phyloP scores from a whole-genome alignment of 2,888 invertebrate genomes.

The Rotaria socialis region DNA sequence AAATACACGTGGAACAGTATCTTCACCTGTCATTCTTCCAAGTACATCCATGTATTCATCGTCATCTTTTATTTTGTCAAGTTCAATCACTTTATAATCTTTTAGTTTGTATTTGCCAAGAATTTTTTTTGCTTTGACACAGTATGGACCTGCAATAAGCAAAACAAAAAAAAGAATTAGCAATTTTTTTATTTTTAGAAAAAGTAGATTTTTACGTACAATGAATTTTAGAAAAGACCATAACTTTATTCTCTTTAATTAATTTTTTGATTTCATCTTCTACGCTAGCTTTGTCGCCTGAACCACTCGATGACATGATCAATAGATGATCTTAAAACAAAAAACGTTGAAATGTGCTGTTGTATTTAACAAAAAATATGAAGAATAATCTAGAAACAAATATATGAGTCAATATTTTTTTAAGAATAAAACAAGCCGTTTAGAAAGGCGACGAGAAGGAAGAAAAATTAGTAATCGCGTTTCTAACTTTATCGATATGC shows the following conservation, averaged over 20 bases:
- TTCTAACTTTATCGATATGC: too few relatives aligned
- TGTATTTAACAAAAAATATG: neutral
- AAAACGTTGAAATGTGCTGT: too few relatives aligned
- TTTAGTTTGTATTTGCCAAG: constrained; percentile 50
- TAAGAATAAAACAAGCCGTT: neutral
- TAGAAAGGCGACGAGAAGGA: too few relatives aligned
- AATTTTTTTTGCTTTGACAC: constrained; percentile 81
- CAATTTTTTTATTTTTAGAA: neutral
- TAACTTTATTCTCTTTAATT: constrained; percentile 68
- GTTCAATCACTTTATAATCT: constrained; percentile 71
- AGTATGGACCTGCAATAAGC: constrained; percentile 67
- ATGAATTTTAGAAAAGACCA: constrained; percentile 81
- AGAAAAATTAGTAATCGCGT: too few relatives aligned
- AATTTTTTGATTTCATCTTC: constrained; percentile 49
- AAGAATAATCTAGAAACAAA: neutral
- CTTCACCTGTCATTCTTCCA: constrained; percentile 74
- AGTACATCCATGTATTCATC: constrained; percentile 75
- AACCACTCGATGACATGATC: neutral
- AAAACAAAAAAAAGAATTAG: constrained; percentile 69
- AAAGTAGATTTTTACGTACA: constrained; percentile 62
- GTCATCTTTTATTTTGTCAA: constrained; percentile 75
- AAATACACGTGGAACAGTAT: constrained; percentile 87
- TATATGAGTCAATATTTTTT: neutral
- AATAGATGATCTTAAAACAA: neutral
- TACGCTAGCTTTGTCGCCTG: neutral